A percentile compares a stretch with the other conserved stretches of the same genome.
Evolutionary conservation across 2,113 vertebrate genomes (phyloP).

Genomic region (Montifringilla adamsi): DNA sequence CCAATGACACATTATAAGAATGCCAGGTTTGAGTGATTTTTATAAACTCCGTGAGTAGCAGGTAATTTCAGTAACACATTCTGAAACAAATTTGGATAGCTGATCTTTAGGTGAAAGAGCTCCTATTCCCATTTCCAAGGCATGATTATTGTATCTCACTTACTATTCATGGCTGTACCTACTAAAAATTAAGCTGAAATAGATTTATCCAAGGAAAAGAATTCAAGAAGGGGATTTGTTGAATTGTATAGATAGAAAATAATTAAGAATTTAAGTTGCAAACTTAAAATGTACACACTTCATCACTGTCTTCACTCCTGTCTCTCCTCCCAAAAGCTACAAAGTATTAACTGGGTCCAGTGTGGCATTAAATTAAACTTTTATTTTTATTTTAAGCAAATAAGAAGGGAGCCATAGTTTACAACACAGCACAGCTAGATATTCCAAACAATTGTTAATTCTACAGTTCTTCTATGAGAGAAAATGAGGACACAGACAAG

Average conservation of each 20-base stretch:
- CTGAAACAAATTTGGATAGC: not conserved
- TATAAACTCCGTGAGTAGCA: not conserved
- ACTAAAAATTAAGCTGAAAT: not conserved
- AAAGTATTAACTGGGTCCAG: not conserved
- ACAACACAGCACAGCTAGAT: not conserved
- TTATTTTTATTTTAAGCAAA: not conserved
- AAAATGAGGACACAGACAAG: not conserved
- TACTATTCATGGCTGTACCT: not conserved
- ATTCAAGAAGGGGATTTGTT: not conserved
- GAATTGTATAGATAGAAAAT: not conserved
- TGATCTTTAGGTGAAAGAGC: not conserved
- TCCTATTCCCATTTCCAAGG: not conserved
- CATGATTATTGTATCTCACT: not conserved
- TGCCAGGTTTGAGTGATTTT: not conserved
- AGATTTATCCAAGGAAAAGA: not conserved
- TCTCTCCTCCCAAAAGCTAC: not conserved
- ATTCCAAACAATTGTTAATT: not conserved
- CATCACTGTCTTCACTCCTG: not conserved
- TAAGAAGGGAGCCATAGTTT: not conserved
- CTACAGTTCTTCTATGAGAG: not conserved
- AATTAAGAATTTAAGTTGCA: not conserved
- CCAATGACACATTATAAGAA: not conserved
- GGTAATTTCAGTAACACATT: not conserved
- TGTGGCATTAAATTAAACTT: not conserved
- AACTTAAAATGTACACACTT: not conserved